phyloP scores from a whole-genome alignment of 2,113 vertebrate genomes.

The Forbesichthys agassizii region DNA sequence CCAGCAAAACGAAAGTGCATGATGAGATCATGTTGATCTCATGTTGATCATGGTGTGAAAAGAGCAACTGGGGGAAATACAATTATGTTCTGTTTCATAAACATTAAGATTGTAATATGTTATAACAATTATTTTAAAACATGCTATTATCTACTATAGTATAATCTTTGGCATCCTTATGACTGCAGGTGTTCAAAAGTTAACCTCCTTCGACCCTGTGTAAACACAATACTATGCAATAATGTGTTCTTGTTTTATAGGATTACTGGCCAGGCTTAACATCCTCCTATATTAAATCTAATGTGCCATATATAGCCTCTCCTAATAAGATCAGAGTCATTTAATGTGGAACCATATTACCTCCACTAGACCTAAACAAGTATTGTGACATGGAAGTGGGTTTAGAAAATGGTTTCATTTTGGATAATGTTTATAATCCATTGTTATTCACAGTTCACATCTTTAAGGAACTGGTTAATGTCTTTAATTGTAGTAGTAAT shows the following conservation, averaged over 20 bases:
- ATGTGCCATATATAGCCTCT: slow-evolving; percentile 22
- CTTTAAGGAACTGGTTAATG: not conserved
- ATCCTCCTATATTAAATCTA: slow-evolving; percentile 6
- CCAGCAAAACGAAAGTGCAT: slow-evolving; percentile 40
- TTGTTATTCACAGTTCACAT: not conserved
- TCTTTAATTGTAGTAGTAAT: not conserved
- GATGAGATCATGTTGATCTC: slow-evolving; percentile 6
- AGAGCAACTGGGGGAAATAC: too few relatives aligned
- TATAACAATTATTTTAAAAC: too few relatives aligned
- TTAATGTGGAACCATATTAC: slow-evolving; percentile 21
- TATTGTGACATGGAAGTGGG: slow-evolving; percentile 6
- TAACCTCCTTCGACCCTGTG: not conserved
- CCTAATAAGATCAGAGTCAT: slow-evolving; percentile 43
- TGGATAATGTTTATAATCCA: not conserved
- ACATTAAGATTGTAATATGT: not conserved
- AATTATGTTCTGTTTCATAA: not conserved
- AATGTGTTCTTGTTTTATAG: slow-evolving; percentile 35
- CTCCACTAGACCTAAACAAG: slow-evolving; percentile 3
- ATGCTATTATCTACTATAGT: too few relatives aligned
- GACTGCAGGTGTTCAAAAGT: not conserved
- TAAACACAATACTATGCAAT: slow-evolving; percentile 29
- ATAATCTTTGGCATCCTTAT: not conserved
- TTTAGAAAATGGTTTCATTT: not conserved
- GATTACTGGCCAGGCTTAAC: slow-evolving; percentile 37
- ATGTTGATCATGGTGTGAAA: not conserved